These are phyloP conservation scores for Cremastobaeus sp. DNA, from an alignment of 2,888 invertebrate genomes.

Conservation along the genomic window DNA sequence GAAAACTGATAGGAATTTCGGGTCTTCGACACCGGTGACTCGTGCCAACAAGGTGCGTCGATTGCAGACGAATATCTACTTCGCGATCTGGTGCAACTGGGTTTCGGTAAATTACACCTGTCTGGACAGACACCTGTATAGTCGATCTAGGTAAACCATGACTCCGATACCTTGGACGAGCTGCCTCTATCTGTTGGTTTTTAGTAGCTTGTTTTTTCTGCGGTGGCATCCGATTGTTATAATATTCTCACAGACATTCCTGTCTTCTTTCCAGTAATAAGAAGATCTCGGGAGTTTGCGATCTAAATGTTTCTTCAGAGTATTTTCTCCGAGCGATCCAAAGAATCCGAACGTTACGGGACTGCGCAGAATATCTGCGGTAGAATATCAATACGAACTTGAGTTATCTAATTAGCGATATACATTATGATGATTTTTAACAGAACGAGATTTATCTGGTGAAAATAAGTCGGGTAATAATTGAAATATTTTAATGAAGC, in stretches of 20 bases:
- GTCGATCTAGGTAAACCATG: slow-evolving; percentile 66
- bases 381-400: too few relatives aligned
- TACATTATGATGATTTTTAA: too few relatives aligned
- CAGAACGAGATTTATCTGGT: too few relatives aligned
- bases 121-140: slow-evolving; percentile 68
- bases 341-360: too few relatives aligned
- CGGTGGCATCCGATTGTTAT: slow-evolving; percentile 43
- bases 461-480: too few relatives aligned
- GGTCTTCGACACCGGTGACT: slow-evolving; percentile 19
- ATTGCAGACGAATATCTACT: slow-evolving; percentile 46
- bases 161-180: slow-evolving; percentile 62
- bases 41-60: slow-evolving; percentile 55
- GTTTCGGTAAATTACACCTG: slow-evolving; percentile 71
- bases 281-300: slow-evolving; percentile 12
- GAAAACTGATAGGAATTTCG: slow-evolving; percentile 22
- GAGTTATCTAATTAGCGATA: too few relatives aligned
- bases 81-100: slow-evolving; percentile 51
- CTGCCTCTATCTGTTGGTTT: background rate
- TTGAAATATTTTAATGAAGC: too few relatives aligned
- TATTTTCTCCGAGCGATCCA: too few relatives aligned
- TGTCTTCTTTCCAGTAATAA: slow-evolving; percentile 13
- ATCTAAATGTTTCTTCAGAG: too few relatives aligned
- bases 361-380: too few relatives aligned
- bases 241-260: slow-evolving; percentile 31
- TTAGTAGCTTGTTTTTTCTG: slow-evolving; percentile 44